Evolutionary conservation across 2,113 vertebrate species (phyloP).

Genomic region (Bubo bubo): DNA sequence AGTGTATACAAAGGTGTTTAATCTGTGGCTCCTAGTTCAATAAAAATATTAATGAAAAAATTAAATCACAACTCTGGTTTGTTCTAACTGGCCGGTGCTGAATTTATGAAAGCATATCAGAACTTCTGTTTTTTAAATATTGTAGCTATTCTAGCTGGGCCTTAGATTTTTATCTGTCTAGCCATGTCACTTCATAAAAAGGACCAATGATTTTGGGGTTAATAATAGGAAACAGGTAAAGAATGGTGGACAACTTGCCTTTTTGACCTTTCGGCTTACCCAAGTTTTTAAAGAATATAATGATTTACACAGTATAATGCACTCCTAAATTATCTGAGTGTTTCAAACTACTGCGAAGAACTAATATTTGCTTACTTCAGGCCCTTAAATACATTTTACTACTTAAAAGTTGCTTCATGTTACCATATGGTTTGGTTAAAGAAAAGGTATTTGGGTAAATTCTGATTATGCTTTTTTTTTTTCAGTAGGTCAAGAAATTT

Average conservation of each 20-base stretch:
- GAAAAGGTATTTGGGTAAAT: not conserved
- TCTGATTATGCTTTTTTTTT: not conserved
- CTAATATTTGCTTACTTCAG: not conserved
- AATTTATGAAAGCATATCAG: not conserved
- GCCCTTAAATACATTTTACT: not conserved
- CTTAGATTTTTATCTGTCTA: not conserved
- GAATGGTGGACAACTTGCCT: not conserved
- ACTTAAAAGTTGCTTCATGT: not conserved
- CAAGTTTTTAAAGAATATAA: not conserved
- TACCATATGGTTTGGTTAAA: not conserved
- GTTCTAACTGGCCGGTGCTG: not conserved
- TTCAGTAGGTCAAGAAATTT: not conserved
- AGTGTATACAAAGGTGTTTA: not conserved
- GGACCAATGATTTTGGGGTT: not conserved
- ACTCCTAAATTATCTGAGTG: not conserved
- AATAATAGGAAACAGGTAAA: constrained; percentile 13
- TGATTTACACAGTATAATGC: not conserved
- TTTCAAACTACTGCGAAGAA: not conserved
- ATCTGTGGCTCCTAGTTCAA: not conserved
- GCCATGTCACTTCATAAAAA: not conserved
- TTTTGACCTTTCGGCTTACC: not conserved
- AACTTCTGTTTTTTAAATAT: not conserved
- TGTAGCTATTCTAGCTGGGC: not conserved
- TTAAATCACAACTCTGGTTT: not conserved
- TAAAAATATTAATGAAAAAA: not conserved